Evolutionary conservation across 2,797 vertebrate genomes (phyloP).

Genomic region (Parotocinclus haroldoi): DNA sequence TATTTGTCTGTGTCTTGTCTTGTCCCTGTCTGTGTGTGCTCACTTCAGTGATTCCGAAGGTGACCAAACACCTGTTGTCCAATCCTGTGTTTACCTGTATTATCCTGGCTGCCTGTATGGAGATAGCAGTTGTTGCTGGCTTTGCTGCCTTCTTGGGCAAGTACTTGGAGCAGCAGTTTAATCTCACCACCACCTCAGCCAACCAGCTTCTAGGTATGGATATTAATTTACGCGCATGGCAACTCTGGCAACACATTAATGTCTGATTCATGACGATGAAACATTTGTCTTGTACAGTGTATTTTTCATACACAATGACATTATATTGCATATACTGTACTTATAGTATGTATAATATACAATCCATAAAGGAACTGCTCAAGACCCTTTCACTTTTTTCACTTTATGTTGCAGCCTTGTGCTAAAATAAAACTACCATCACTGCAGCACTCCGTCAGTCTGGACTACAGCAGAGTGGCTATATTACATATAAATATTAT

Average conservation of each 20-base stretch:
- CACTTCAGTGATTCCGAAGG: constrained; percentile 92
- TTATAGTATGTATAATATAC: too few species aligned
- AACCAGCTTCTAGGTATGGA: constrained; percentile 93
- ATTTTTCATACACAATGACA: neutral
- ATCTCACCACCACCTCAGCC: constrained; percentile 94
- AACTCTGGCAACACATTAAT: neutral
- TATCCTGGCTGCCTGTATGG: constrained; percentile 94
- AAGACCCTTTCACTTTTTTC: too few species aligned
- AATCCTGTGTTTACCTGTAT: constrained; percentile 99
- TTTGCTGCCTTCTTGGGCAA: constrained; percentile 96
- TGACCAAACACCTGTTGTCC: constrained; percentile 92
- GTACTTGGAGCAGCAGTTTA: constrained; percentile 98
- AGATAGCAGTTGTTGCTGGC: constrained; percentile 94
- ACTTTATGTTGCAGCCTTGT: too few species aligned
- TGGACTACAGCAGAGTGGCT: too few species aligned
- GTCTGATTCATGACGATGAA: too few species aligned
- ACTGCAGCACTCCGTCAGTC: too few species aligned
- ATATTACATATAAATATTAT: too few species aligned
- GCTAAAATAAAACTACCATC: too few species aligned
- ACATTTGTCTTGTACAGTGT: too few species aligned
- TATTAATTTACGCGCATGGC: neutral
- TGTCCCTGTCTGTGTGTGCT: neutral
- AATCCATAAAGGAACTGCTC: too few species aligned
- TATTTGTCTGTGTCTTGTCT: neutral
- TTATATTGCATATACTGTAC: too few species aligned